A percentile compares a stretch with the other conserved stretches of the same genome.
These are phyloP conservation scores for Pseudobourletiella spinata DNA, from an alignment of 1,140 invertebrate species.

Conservation along the genomic window DNA sequence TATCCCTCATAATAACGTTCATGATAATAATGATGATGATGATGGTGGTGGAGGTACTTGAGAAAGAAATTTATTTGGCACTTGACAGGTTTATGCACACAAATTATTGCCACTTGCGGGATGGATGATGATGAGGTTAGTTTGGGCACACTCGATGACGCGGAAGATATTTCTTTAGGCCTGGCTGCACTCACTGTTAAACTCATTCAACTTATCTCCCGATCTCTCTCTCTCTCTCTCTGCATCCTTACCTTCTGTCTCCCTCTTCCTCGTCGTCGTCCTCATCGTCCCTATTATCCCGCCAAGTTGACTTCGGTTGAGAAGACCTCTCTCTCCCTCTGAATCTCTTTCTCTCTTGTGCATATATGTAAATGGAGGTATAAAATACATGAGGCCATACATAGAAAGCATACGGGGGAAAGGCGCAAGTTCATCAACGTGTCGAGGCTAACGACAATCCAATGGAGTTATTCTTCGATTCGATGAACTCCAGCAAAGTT, in stretches of 20 bases:
- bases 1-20: too few species aligned
- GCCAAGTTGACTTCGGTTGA: too few species aligned
- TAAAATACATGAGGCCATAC: background rate
- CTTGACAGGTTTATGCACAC: conserved; percentile 4
- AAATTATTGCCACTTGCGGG: conserved; percentile 11
- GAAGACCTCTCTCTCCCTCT: too few species aligned
- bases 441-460: conserved; percentile 6
- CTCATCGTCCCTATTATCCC: too few species aligned
- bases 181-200: too few species aligned
- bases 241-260: too few species aligned
- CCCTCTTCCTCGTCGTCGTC: too few species aligned
- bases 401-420: too few species aligned
- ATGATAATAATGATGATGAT: too few species aligned
- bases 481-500: conserved; percentile 4
- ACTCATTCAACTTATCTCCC: too few species aligned
- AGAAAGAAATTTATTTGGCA: conserved; percentile 10
- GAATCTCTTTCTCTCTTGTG: too few species aligned
- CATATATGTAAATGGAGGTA: background rate
- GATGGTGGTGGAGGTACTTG: too few species aligned
- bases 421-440: conserved; percentile 6
- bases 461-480: conserved; percentile 8
- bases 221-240: background rate
- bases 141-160: conserved; percentile 2
- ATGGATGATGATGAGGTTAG: conserved; percentile 4
- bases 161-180: background rate